These are phyloP conservation scores for Eupithecia vulgata DNA, from an alignment of 2,888 invertebrate genomes.

Conservation along the genomic window DNA sequence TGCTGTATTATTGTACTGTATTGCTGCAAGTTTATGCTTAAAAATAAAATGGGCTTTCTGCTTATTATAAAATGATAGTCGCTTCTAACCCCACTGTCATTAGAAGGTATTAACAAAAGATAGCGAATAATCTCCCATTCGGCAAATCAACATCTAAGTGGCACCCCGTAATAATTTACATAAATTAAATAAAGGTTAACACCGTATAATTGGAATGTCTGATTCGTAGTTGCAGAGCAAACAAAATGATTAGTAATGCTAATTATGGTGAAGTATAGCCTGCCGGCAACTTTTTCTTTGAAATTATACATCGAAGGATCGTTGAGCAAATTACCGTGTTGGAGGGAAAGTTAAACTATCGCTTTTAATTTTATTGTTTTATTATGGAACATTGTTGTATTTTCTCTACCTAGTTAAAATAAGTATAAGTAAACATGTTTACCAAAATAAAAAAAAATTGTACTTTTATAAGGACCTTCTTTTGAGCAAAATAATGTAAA, in stretches of 20 bases:
- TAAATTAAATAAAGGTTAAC: constrained; percentile 69
- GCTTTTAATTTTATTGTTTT: constrained; percentile 4
- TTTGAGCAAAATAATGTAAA: too few relatives aligned
- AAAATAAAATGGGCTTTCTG: background rate
- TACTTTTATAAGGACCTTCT: too few relatives aligned
- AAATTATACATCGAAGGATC: constrained; percentile 48
- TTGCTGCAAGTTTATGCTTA: background rate
- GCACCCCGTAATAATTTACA: constrained; percentile 65
- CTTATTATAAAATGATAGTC: background rate
- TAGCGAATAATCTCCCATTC: constrained; percentile 50
- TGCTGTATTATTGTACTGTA: too few relatives aligned
- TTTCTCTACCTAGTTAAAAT: background rate
- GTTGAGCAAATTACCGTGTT: constrained; percentile 40
- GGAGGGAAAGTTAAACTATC: constrained; percentile 23
- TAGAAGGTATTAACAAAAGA: constrained; percentile 42
- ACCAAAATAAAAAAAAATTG: too few relatives aligned
- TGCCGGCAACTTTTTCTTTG: constrained; percentile 50
- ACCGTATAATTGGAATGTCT: constrained; percentile 63
- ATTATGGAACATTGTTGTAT: constrained; percentile 17
- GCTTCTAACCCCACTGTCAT: constrained; percentile 28
- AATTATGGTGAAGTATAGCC: constrained; percentile 61
- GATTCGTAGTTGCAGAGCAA: constrained; percentile 61
- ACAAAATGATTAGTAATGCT: constrained; percentile 68
- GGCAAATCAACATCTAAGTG: constrained; percentile 50
- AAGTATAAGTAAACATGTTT: too few relatives aligned